Conservation (phyloP, 2,888 invertebrate species). For the Melinaea marsaeus region DNA sequence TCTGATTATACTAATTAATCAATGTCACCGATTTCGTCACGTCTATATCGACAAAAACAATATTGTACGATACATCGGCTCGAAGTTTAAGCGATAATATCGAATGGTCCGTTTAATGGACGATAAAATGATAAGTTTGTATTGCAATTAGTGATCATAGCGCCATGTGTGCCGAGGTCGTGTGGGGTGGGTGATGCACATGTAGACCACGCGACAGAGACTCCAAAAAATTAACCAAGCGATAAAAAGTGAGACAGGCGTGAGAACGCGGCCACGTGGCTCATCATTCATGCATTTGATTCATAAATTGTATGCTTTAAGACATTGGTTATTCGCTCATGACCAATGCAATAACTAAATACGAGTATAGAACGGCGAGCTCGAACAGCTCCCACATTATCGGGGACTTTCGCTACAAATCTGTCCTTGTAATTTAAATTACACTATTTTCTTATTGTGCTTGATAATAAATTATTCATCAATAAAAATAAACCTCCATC, state of each 20-base stretch:
- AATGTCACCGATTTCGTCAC: constrained; percentile 27
- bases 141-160: constrained; percentile 64
- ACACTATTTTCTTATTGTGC: neutral
- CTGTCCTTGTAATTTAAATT: no score
- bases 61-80: constrained; percentile 11
- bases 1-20: constrained; percentile 34
- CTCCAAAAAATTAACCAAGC: constrained; percentile 47
- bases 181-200: constrained; percentile 69
- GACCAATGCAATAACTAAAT: constrained; percentile 29
- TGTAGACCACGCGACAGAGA: constrained; percentile 67
- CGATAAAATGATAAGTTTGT: neutral
- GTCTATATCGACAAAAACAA: constrained; percentile 28
- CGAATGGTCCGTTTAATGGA: neutral
- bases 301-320: constrained; percentile 64
- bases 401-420: no score
- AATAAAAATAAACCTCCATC: neutral
- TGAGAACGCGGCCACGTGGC: constrained; percentile 75
- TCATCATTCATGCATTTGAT: constrained; percentile 75
- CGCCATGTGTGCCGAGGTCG: constrained; percentile 61
- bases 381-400: no score
- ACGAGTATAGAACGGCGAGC: constrained; percentile 6
- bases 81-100: neutral
- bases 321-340: constrained; percentile 37
- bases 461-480: no score
- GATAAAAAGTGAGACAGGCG: constrained; percentile 66